Conservation (phyloP, 2,888 invertebrate genomes). For the Blastobasis lacticolella region DNA sequence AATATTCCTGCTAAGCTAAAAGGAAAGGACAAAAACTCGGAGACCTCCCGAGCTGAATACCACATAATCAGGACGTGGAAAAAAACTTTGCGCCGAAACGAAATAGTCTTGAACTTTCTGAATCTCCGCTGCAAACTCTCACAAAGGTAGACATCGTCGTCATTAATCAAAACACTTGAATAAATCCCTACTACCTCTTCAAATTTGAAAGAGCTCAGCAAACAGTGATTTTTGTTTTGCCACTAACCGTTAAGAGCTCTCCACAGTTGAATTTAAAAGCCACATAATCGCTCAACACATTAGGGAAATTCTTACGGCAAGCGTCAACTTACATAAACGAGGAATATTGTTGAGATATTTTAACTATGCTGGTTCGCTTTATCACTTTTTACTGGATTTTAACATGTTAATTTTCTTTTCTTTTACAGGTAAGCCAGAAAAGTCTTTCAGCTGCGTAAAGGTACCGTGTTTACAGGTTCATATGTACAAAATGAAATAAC, state of each 20-base stretch:
- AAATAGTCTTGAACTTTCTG: constrained; percentile 23
- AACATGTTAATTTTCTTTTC: too few species aligned
- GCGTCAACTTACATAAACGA: neutral
- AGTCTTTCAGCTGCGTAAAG: too few species aligned
- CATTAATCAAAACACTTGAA: constrained; percentile 30
- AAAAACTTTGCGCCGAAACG: constrained; percentile 3
- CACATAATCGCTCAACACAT: constrained; percentile 6
- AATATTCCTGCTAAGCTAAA: too few species aligned
- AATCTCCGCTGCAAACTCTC: constrained; percentile 15
- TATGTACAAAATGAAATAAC: too few species aligned
- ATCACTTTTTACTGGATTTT: too few species aligned
- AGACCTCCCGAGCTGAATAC: too few species aligned
- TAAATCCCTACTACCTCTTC: constrained; percentile 9
- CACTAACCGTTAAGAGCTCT: neutral
- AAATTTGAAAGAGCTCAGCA: constrained; percentile 10
- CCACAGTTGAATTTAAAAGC: neutral
- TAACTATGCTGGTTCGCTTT: too few species aligned
- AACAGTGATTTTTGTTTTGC: constrained; percentile 3
- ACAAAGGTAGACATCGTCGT: constrained; percentile 22
- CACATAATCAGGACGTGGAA: constrained; percentile 2
- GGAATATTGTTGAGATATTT: neutral
- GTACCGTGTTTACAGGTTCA: too few species aligned
- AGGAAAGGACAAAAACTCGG: too few species aligned
- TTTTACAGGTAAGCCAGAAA: too few species aligned
- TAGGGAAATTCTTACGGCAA: constrained; percentile 7